Evolutionary conservation across 1,140 invertebrate species (phyloP).

Genomic region (Drosophila bocqueti): DNA sequence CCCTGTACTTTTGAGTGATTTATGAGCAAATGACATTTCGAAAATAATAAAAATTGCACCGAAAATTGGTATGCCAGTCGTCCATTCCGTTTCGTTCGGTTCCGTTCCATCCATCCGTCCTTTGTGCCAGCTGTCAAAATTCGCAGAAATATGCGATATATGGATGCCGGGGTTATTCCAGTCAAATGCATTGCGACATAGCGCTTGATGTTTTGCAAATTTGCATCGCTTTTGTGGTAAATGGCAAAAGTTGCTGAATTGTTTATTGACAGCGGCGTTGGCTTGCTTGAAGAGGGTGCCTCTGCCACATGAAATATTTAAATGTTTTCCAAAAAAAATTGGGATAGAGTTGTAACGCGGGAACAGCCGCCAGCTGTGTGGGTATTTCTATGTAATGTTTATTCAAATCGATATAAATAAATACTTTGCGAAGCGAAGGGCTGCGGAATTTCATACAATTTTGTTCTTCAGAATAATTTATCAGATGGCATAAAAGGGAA

Average conservation of each 20-base stretch:
- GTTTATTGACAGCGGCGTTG: conserved; percentile 59
- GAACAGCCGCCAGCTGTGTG: background rate
- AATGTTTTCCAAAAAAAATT: conserved; percentile 31
- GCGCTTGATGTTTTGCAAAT: conserved; percentile 61
- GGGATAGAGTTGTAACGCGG: background rate
- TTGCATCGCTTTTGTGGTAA: conserved; percentile 69
- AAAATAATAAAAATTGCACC: conserved; percentile 70
- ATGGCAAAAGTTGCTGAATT: conserved; percentile 51
- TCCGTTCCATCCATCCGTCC: conserved; percentile 11
- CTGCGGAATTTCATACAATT: conserved; percentile 1
- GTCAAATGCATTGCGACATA: conserved; percentile 55
- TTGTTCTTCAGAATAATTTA: background rate
- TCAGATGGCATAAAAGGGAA: background rate
- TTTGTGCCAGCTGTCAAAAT: conserved; percentile 53
- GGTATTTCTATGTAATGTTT: conserved; percentile 4
- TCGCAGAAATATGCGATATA: conserved; percentile 48
- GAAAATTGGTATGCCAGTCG: conserved; percentile 61
- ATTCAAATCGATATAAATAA: conserved; percentile 28
- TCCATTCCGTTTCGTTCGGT: conserved; percentile 12
- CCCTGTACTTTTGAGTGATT: conserved; percentile 59
- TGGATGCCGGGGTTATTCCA: conserved; percentile 13
- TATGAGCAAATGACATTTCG: conserved; percentile 71
- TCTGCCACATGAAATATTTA: conserved; percentile 26
- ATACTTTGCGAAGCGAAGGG: background rate
- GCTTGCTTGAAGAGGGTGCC: conserved; percentile 17